Evolutionary conservation across 2,888 invertebrate genomes (phyloP), one percentile per base, ranked within the genome.

Genomic region (Pyrrhia umbra): DNA sequence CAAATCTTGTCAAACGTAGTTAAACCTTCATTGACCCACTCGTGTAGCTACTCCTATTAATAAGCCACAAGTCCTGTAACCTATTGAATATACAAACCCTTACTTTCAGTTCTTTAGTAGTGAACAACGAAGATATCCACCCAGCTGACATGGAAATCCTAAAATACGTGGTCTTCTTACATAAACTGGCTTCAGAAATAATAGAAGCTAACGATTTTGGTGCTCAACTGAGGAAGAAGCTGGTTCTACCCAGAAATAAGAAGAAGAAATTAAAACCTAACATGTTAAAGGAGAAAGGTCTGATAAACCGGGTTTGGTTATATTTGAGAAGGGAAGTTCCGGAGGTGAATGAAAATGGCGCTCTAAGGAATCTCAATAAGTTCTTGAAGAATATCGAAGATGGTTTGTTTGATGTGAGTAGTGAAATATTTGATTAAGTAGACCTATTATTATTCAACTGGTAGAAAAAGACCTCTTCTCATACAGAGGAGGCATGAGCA

Each of bases 401-500:
- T n/a, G 64, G 71, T 34, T 79, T 93, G 42, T 78, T 78, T 67
- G 86, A 89, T 64, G 93, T 92, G 79, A 90, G 91, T 58, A 37
- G 6, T 4, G 25, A 25, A 46, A 46, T 40, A 23, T n/a, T n/a
- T n/a, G n/a, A n/a, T n/a, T n/a, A n/a, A n/a, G n/a, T n/a, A n/a
- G n/a, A n/a, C n/a, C n/a, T n/a, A n/a, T n/a, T n/a, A n/a, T n/a
- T n/a, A n/a, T n/a, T n/a, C n/a, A n/a, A n/a, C n/a, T n/a, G n/a
- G n/a, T n/a, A n/a, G n/a, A n/a, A n/a, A n/a, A n/a, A n/a, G n/a
- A n/a, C n/a, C n/a, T n/a, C n/a, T n/a, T n/a, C n/a, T n/a, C n/a
- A n/a, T n/a, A n/a, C n/a, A n/a, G n/a, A n/a, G n/a, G n/a, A n/a
- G n/a, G n/a, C n/a, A n/a, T n/a, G n/a, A n/a, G n/a, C n/a, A n/a